A percentile compares a stretch with the other conserved stretches of the same genome.
Evolutionary conservation across 92 coral and sea anemone species (phyloP).

Genomic region (Umimayanthus kanabou): DNA sequence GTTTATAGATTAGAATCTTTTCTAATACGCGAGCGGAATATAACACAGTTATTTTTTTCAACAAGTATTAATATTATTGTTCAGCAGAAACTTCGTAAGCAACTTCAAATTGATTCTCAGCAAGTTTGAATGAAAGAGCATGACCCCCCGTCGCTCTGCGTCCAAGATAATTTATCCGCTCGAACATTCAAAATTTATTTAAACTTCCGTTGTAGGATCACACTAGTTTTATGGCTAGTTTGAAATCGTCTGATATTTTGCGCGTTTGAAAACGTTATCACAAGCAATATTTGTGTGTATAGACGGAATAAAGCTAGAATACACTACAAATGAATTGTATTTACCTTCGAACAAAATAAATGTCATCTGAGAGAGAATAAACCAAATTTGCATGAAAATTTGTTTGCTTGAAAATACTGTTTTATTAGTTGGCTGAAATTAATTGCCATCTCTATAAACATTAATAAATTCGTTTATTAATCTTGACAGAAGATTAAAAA

Average conservation of each 20-base stretch:
- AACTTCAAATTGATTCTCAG: slow-evolving; percentile 46
- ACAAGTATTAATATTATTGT: slow-evolving; percentile 22
- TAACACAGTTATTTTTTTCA: slow-evolving; percentile 27
- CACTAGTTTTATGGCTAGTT: neutral
- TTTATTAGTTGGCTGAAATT: slow-evolving; percentile 68
- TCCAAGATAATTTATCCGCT: slow-evolving; percentile 19
- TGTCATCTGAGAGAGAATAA: slow-evolving; percentile 33
- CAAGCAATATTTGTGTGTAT: slow-evolving; percentile 24
- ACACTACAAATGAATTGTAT: slow-evolving; percentile 29
- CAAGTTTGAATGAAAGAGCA: slow-evolving; percentile 30
- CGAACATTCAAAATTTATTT: slow-evolving; percentile 15
- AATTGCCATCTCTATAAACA: slow-evolving; percentile 69
- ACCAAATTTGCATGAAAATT: slow-evolving; percentile 47
- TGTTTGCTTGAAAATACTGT: slow-evolving; percentile 58
- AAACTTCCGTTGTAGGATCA: neutral
- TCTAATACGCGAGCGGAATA: slow-evolving; percentile 37
- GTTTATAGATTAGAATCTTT: slow-evolving; percentile 34
- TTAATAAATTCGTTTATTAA: slow-evolving; percentile 79
- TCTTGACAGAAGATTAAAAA: slow-evolving; percentile 53
- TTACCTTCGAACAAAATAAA: slow-evolving; percentile 27
- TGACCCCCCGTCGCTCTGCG: slow-evolving; percentile 12
- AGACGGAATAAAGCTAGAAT: slow-evolving; percentile 6
- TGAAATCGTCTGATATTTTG: neutral
- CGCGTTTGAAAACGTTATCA: slow-evolving; percentile 35
- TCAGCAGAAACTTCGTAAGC: slow-evolving; percentile 5